Evolutionary conservation across 2,888 invertebrate species (phyloP).

Genomic region (Agriopis aurantiaria): DNA sequence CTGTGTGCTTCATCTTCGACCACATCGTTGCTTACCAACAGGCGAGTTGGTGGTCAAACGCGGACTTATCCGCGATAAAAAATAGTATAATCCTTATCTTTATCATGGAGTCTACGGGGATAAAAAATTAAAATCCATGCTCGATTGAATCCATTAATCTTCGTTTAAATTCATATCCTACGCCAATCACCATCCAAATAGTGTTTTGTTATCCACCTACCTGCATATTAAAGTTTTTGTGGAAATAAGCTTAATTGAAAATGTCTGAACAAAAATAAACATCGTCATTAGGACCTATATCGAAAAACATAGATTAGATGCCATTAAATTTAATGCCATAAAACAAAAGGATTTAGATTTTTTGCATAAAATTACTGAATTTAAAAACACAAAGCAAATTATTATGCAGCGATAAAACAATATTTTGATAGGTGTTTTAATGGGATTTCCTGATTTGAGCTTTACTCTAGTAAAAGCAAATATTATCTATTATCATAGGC

Average conservation of each 20-base stretch:
- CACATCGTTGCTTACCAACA: too few relatives aligned
- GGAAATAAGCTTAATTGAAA: slow-evolving; percentile 53
- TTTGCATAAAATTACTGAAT: background rate
- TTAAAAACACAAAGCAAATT: background rate
- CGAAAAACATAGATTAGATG: background rate
- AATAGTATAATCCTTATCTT: too few relatives aligned
- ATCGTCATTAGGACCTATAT: slow-evolving; percentile 1
- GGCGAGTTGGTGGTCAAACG: too few relatives aligned
- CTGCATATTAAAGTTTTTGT: slow-evolving; percentile 10
- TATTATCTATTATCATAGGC: too few relatives aligned
- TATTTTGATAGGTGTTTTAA: background rate
- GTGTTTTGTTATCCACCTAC: slow-evolving; percentile 21
- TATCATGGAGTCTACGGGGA: background rate
- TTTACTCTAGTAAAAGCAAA: too few relatives aligned
- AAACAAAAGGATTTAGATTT: background rate
- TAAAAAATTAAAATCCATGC: slow-evolving; percentile 1
- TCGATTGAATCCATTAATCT: slow-evolving; percentile 28
- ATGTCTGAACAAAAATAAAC: slow-evolving; percentile 54
- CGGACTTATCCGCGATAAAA: too few relatives aligned
- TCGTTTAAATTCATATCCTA: slow-evolving; percentile 10
- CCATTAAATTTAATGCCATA: background rate
- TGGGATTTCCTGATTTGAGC: background rate
- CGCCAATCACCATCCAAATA: slow-evolving; percentile 35
- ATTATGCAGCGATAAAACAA: background rate
- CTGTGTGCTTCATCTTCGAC: too few relatives aligned